Evolutionary conservation across 2,888 invertebrate genomes (phyloP).

Genomic region (Frankliniella fusca): DNA sequence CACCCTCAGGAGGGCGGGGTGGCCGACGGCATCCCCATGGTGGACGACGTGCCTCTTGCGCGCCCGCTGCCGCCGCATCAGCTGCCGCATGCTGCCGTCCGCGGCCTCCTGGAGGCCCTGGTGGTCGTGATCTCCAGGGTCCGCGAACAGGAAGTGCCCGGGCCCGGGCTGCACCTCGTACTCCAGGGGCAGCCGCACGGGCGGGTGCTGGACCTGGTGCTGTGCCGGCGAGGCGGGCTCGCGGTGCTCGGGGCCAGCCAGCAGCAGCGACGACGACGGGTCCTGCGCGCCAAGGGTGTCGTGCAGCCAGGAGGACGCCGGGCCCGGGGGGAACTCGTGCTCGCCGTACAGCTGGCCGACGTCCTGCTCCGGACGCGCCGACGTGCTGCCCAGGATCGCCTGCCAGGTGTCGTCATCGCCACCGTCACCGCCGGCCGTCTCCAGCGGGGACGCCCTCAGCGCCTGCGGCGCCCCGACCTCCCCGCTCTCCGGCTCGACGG

Average conservation of each 20-base stretch:
- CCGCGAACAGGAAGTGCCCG: conserved; percentile 2
- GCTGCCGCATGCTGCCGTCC: background rate
- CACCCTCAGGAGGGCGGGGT: background rate
- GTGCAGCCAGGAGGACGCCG: background rate
- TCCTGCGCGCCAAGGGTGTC: too few species aligned
- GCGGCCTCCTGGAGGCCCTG: background rate
- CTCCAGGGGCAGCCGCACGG: conserved; percentile 8
- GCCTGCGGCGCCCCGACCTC: background rate
- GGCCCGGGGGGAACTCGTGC: background rate
- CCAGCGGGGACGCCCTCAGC: background rate
- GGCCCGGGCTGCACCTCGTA: background rate
- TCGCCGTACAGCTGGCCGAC: background rate
- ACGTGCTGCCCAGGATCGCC: background rate
- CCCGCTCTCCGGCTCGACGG: background rate
- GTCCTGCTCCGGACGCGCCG: background rate
- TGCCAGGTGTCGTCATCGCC: background rate
- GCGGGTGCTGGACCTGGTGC: background rate
- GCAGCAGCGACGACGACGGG: too few species aligned
- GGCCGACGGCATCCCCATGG: background rate
- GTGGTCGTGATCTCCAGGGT: background rate
- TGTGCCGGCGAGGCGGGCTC: too few species aligned
- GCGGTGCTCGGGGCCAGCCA: too few species aligned
- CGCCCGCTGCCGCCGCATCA: conserved; percentile 14
- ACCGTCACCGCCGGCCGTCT: too few species aligned
- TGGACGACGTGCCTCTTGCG: background rate